Evolutionary conservation across 2,797 vertebrate genomes (phyloP), one percentile per base, ranked within the genome.

Genomic region (Amblyraja radiata): DNA sequence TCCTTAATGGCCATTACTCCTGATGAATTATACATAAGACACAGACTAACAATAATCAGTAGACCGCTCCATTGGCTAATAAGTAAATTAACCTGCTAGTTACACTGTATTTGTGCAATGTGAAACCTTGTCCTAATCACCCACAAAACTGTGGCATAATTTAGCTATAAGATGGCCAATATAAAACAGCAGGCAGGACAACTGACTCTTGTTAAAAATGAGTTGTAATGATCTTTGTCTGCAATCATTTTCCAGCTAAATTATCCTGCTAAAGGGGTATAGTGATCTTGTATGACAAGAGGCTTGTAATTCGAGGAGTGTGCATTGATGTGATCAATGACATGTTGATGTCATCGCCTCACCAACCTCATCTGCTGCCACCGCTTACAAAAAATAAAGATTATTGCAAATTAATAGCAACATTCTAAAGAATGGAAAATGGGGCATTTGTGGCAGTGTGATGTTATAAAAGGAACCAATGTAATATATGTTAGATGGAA

Each of bases 301-400:
- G 84, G 84, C 68, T 68, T 68, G 63, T 68, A 88, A 88, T 88
- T 88, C 68, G 84, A 88, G n/a, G 61, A 36, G 84, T 88, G 84
- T 88, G 84, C 84, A 88, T 65, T 88, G 84, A 88, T 88, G 84
- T 88, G 84, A 88, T 88, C 84, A 88, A 88, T 88, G 63, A 88
- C 84, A 68, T 36, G 84, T 68, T 68, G 61, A 68, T 88, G 63
- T 32, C 84, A 88, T 88, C 18, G n/a, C 84, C n/a, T 88, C 84
- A 88, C n/a, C 63, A 18, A 68, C 68, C 61, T 88, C 61, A 68
- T 88, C 63, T 68, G 63, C 84, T 88, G 58, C 58, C 16, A 88
- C n/a, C n/a, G 36, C 61, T 88, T 88, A 88, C 88, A 88, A 21
- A 88, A 21, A 88, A 23, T 65, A 32, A 0, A 88, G n/a, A 39